phyloP scores from a whole-genome alignment of 2,797 vertebrate genomes.

The Esox masquinongy region DNA sequence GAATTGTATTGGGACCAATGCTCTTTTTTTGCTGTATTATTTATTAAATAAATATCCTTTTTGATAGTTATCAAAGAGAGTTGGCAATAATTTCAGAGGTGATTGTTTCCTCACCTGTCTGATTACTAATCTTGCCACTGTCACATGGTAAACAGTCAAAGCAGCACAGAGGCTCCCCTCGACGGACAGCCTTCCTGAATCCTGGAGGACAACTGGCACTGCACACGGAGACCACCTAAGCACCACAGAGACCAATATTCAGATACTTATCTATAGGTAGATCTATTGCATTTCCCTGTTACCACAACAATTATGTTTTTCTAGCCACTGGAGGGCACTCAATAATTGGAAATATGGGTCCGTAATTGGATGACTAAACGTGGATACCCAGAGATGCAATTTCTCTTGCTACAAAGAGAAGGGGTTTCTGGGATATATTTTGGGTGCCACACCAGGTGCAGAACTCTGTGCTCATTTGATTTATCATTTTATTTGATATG shows the following conservation, averaged over 20 bases:
- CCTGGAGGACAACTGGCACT: constrained; percentile 57
- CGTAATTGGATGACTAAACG: no score
- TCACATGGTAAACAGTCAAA: constrained; percentile 81
- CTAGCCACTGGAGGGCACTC: not conserved
- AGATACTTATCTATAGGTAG: not conserved
- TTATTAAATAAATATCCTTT: not conserved
- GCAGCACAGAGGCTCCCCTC: constrained; percentile 76
- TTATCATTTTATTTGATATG: no score
- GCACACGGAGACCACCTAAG: constrained; percentile 67
- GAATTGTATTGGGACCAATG: no score
- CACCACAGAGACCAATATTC: constrained; percentile 20
- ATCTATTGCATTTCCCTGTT: not conserved
- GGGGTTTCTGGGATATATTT: no score
- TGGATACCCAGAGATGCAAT: no score
- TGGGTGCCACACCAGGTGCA: no score
- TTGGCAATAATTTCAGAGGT: not conserved
- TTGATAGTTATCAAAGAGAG: not conserved
- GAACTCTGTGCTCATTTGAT: no score
- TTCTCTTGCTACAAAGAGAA: no score
- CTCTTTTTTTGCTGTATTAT: not conserved
- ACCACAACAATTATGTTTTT: not conserved
- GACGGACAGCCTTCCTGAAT: constrained; percentile 74
- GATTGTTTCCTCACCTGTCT: constrained; percentile 63
- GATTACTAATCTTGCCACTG: constrained; percentile 75
- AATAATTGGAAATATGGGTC: not conserved